A percentile compares a stretch with the other conserved stretches of the same genome.
These are phyloP conservation scores for Chydorus sphaericus DNA, from an alignment of 2,888 invertebrate genomes.

Conservation along the genomic window DNA sequence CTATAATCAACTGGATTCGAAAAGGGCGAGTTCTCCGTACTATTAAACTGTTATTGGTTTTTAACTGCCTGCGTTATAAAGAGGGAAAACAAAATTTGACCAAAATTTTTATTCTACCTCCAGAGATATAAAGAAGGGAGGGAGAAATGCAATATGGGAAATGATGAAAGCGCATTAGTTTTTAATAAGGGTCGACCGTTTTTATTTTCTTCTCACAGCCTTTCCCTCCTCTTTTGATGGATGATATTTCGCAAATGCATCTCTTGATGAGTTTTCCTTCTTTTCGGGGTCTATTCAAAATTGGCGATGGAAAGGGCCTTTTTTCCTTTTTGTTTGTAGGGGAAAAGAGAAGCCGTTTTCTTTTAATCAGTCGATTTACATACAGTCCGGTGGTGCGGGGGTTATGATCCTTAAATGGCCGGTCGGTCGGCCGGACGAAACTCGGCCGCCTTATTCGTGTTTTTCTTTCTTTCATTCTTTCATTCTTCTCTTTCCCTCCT, in stretches of 20 bases:
- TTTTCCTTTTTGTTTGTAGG: no score
- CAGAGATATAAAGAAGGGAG: background rate
- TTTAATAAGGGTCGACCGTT: background rate
- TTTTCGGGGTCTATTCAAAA: background rate
- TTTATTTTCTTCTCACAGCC: background rate
- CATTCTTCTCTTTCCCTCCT: background rate
- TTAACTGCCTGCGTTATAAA: background rate
- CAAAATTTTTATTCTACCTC: no score
- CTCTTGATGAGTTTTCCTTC: background rate
- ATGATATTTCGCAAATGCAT: conserved; percentile 1
- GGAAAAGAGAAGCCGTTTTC: no score
- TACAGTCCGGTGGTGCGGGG: background rate
- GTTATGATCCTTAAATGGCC: conserved; percentile 5
- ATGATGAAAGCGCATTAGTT: background rate
- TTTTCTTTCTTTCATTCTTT: background rate
- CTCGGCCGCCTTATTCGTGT: conserved; percentile 1
- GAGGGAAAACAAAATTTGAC: background rate
- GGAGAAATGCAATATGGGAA: background rate
- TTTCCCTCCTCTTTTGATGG: background rate
- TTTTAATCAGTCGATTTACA: conserved; percentile 7
- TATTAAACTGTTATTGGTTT: background rate
- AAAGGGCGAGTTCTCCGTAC: background rate
- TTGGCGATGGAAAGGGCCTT: background rate
- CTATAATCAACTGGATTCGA: background rate
- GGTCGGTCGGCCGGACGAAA: background rate